Evolutionary conservation across 1,140 invertebrate species (phyloP).

Genomic region (Caenorhabditis brenneri): DNA sequence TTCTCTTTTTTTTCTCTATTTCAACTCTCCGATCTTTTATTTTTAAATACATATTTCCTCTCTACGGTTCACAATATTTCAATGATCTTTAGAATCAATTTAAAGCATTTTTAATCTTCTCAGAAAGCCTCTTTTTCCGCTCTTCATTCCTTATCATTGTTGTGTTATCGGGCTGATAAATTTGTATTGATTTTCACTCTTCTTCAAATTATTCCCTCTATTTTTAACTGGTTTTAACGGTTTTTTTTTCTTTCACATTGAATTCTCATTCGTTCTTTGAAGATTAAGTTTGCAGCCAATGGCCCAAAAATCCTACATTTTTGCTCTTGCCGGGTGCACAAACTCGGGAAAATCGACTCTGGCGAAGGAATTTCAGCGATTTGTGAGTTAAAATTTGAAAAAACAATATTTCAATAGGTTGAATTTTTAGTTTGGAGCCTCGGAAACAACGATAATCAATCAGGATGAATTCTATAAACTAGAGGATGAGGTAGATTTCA

Average conservation of each 20-base stretch:
- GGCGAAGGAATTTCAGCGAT: conserved; percentile 39
- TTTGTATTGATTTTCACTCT: neutral
- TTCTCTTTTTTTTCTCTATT: too few species aligned
- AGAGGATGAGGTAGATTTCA: neutral
- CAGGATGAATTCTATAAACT: conserved; percentile 57
- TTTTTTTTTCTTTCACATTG: neutral
- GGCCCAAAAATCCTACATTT: neutral
- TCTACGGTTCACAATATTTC: neutral
- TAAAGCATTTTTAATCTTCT: neutral
- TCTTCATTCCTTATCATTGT: neutral
- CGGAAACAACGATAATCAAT: conserved; percentile 34
- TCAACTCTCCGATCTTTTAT: neutral
- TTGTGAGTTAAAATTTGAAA: conserved; percentile 39
- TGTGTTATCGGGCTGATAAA: neutral
- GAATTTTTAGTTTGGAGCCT: conserved; percentile 6
- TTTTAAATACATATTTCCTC: neutral
- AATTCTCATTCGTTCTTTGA: too few species aligned
- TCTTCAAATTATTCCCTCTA: neutral
- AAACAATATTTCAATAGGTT: neutral
- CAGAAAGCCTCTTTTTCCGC: neutral
- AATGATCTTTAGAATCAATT: neutral
- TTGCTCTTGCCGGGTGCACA: conserved; percentile 54
- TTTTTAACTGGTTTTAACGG: neutral
- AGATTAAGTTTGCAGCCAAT: too few species aligned
- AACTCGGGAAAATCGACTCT: conserved; percentile 57